Conservation (phyloP, 2,113 vertebrate species). For the Todiramphus chloris region DNA sequence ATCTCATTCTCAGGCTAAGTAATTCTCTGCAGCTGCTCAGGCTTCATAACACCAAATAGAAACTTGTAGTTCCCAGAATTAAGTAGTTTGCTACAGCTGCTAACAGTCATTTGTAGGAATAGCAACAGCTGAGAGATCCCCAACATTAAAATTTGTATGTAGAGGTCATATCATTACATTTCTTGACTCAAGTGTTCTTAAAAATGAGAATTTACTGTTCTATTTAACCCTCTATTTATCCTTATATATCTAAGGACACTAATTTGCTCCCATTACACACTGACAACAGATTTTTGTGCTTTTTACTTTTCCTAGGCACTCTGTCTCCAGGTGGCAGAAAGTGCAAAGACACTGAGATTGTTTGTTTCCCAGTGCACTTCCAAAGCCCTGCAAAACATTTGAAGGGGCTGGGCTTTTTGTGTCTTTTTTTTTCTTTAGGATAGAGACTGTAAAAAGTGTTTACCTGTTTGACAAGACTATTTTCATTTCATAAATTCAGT, state of each 20-base stretch:
- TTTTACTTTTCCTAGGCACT: neutral
- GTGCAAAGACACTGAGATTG: neutral
- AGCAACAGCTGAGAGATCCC: neutral
- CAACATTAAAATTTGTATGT: neutral
- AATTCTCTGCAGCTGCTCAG: neutral
- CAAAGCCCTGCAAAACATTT: neutral
- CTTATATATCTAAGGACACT: neutral
- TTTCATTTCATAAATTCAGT: neutral
- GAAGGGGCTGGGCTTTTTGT: neutral
- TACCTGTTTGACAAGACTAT: neutral
- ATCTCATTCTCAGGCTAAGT: neutral
- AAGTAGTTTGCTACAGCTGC: neutral
- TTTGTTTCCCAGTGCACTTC: neutral
- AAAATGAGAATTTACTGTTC: neutral
- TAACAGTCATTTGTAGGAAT: neutral
- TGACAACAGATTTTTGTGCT: neutral
- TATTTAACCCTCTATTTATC: neutral
- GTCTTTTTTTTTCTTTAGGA: neutral
- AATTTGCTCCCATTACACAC: neutral
- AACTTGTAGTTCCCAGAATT: conserved; percentile 18
- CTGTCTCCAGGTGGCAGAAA: neutral
- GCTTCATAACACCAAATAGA: neutral
- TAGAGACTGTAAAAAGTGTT: neutral
- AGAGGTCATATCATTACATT: neutral
- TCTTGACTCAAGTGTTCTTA: neutral